Evolutionary conservation across 2,888 invertebrate genomes (phyloP).

Genomic region (Trilocha varians): DNA sequence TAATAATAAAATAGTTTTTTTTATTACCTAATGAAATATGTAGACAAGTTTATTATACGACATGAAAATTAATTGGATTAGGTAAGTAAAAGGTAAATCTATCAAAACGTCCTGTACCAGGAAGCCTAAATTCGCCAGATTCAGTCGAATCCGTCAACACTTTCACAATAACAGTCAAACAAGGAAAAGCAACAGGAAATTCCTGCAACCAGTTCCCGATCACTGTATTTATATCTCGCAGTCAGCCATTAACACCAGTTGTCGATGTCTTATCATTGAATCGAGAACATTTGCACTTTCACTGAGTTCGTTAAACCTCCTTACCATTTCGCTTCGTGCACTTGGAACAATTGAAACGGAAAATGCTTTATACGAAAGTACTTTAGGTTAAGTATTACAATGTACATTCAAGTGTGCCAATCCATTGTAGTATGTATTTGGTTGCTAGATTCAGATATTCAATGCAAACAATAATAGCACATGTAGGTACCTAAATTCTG

Average conservation of each 20-base stretch:
- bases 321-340: slow-evolving; percentile 6
- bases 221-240: neutral
- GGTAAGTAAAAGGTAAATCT: too few relatives aligned
- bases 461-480: too few relatives aligned
- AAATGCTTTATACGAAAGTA: too few relatives aligned
- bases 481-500: too few relatives aligned
- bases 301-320: slow-evolving; percentile 15
- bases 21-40: too few relatives aligned
- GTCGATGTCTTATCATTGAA: slow-evolving; percentile 3
- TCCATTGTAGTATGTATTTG: slow-evolving; percentile 15
- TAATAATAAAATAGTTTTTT: too few relatives aligned
- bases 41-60: too few relatives aligned
- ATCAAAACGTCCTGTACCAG: neutral
- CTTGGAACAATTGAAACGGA: too few relatives aligned
- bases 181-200: slow-evolving; percentile 1
- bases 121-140: neutral
- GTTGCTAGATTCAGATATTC: neutral
- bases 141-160: neutral
- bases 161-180: neutral
- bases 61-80: too few relatives aligned
- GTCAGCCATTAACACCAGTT: slow-evolving; percentile 2
- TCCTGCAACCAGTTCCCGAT: neutral
- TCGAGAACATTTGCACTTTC: slow-evolving; percentile 18
- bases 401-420: too few relatives aligned
- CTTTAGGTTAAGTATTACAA: too few relatives aligned